Conservation (phyloP, 2,113 vertebrate species). For the Okapia johnstoni region DNA sequence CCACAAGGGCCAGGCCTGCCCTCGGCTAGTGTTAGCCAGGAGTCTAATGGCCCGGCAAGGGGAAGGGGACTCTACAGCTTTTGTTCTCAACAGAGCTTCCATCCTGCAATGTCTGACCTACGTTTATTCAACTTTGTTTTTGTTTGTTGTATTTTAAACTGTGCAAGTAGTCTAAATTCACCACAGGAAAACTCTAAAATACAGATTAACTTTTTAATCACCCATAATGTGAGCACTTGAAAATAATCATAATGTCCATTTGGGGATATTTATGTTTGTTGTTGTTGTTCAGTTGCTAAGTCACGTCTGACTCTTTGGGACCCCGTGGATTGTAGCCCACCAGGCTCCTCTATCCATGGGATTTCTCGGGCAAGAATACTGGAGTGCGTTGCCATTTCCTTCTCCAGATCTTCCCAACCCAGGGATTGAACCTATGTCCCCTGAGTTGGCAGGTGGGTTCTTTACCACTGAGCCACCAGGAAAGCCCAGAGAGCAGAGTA, state of each 20-base stretch:
- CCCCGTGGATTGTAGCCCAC: background rate
- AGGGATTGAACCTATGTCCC: background rate
- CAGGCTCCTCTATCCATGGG: background rate
- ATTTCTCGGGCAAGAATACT: background rate
- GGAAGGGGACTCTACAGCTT: background rate
- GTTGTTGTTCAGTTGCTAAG: background rate
- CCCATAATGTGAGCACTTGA: background rate
- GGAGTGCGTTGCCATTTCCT: background rate
- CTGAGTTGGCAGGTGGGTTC: accelerated
- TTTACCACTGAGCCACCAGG: background rate
- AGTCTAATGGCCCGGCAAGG: background rate
- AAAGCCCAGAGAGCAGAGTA: background rate
- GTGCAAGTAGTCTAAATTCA: background rate
- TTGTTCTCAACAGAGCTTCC: background rate
- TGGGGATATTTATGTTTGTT: background rate
- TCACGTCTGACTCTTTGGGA: background rate
- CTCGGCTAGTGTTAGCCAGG: background rate
- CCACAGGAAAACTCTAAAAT: background rate
- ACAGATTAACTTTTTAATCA: background rate
- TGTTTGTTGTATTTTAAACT: background rate
- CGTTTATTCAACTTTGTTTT: background rate
- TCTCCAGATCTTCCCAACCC: background rate
- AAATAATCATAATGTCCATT: background rate
- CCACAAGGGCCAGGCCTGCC: background rate
- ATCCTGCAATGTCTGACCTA: background rate